These are phyloP conservation scores for Drosophila antonietae DNA, from an alignment of 2,888 invertebrate genomes.

Conservation along the genomic window DNA sequence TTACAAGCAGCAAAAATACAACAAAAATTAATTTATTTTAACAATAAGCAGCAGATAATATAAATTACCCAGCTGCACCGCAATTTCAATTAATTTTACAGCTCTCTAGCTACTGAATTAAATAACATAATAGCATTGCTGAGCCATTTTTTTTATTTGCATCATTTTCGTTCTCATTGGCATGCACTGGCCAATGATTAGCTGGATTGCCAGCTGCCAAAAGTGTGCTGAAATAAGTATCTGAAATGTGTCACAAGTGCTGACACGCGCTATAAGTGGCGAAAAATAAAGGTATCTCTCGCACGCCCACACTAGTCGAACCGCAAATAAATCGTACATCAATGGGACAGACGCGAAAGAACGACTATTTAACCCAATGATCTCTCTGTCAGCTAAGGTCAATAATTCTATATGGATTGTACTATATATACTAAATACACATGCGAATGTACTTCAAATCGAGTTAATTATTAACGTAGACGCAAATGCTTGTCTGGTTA, in stretches of 20 bases:
- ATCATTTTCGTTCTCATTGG: background rate
- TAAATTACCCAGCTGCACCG: constrained; percentile 61
- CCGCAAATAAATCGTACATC: constrained; percentile 42
- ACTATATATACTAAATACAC: no score
- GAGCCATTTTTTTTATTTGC: constrained; percentile 14
- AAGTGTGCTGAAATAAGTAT: constrained; percentile 50
- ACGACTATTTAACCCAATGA: constrained; percentile 18
- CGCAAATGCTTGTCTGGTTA: background rate
- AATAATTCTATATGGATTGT: constrained; percentile 1
- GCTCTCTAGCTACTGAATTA: constrained; percentile 37
- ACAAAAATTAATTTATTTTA: constrained; percentile 70
- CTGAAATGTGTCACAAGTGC: constrained; percentile 67
- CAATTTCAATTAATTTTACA: constrained; percentile 77
- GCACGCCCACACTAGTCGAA: constrained; percentile 14
- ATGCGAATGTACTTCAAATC: background rate
- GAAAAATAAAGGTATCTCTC: constrained; percentile 51
- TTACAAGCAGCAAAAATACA: constrained; percentile 28
- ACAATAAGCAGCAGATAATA: constrained; percentile 66
- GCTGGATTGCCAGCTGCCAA: constrained; percentile 22
- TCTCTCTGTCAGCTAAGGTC: constrained; percentile 32
- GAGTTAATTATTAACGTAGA: background rate
- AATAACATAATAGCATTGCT: constrained; percentile 45
- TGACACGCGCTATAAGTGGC: constrained; percentile 52
- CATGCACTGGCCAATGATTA: constrained; percentile 31
- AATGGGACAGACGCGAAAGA: background rate